These are phyloP conservation scores for Ganaspis brasiliensis DNA, from an alignment of 2,888 invertebrate genomes.

Conservation along the genomic window DNA sequence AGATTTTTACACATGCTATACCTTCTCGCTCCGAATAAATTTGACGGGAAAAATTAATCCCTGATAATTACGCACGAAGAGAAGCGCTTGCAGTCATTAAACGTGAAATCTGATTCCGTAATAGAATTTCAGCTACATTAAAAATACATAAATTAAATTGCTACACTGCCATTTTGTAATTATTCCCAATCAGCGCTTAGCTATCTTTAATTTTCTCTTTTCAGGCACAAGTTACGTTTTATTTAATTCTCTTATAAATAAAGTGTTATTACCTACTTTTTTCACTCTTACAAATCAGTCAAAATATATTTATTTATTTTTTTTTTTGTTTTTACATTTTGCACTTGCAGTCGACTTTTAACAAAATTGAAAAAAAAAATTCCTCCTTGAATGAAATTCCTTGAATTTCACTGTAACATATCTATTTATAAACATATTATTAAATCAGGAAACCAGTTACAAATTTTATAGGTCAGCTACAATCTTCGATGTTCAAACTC, in stretches of 20 bases:
- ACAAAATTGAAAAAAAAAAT: not conserved
- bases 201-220: too few species aligned
- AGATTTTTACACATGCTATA: not conserved
- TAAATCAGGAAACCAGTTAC: conserved; percentile 30
- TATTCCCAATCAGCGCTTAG: too few species aligned
- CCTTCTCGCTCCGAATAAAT: conserved; percentile 20
- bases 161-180: too few species aligned
- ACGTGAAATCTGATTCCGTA: conserved; percentile 7
- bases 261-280: too few species aligned
- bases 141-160: not conserved
- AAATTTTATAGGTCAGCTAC: conserved; percentile 38
- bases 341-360: not conserved
- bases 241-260: too few species aligned
- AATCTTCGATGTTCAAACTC: conserved; percentile 16
- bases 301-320: too few species aligned
- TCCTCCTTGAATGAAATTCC: conserved; percentile 7
- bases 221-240: too few species aligned
- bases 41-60: not conserved
- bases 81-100: not conserved
- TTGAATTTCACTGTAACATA: conserved; percentile 3
- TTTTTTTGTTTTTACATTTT: too few species aligned
- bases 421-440: conserved; percentile 29
- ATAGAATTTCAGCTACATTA: not conserved
- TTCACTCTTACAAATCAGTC: too few species aligned
- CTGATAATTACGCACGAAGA: conserved; percentile 13